Evolutionary conservation across 2,113 vertebrate species (phyloP).

Genomic region (Otocyon megalotis): DNA sequence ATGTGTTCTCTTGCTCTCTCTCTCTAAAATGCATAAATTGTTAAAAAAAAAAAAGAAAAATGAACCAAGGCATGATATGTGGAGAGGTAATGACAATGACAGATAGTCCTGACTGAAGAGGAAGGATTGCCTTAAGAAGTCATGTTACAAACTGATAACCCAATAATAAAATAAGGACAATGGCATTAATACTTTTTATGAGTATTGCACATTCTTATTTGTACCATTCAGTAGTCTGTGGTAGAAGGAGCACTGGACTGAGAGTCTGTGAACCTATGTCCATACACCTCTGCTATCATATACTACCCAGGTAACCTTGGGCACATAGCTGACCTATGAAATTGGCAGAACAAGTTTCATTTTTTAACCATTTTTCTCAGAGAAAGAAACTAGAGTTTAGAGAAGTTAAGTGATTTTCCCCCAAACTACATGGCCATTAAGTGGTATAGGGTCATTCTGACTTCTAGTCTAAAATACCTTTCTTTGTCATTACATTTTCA

Average conservation of each 20-base stretch:
- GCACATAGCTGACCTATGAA: not conserved
- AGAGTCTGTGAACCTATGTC: not conserved
- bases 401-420: not conserved
- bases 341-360: not conserved
- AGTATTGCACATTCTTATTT: not conserved
- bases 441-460: not conserved
- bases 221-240: not conserved
- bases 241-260: not conserved
- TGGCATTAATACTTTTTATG: not conserved
- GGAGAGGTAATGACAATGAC: not conserved
- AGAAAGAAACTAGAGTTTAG: not conserved
- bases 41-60: not conserved
- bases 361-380: not conserved
- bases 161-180: not conserved
- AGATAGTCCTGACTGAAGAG: not conserved
- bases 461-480: slow-evolving; percentile 9
- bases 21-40: not conserved
- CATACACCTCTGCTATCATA: not conserved
- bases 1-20: not conserved
- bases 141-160: not conserved
- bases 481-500: slow-evolving; percentile 15
- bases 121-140: not conserved
- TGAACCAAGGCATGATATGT: not conserved
- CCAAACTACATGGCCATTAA: not conserved
- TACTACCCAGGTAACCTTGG: not conserved